phyloP scores from a whole-genome alignment of 1,140 invertebrate genomes.

The Colletes gigas region DNA sequence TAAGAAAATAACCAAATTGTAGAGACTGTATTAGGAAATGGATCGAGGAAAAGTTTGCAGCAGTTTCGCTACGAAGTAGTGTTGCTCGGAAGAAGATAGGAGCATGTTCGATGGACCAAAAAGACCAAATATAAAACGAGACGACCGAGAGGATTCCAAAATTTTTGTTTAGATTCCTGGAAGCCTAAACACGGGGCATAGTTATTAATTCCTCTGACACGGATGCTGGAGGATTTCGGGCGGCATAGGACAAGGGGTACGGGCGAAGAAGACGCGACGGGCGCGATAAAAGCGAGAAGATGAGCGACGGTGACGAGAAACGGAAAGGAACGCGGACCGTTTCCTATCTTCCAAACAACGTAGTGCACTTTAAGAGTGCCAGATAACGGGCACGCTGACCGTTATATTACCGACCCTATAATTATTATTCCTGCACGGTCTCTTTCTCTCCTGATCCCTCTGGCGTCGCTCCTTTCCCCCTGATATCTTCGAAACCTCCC shows the following conservation, averaged over 20 bases:
- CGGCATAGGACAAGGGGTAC: not conserved
- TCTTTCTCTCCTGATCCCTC: not conserved
- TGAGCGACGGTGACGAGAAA: constrained; percentile 70
- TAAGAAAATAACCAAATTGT: too few species aligned
- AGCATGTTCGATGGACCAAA: too few species aligned
- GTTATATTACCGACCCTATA: constrained; percentile 76
- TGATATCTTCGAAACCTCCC: constrained; percentile 38
- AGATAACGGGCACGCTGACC: constrained; percentile 74
- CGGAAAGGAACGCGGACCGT: constrained; percentile 43
- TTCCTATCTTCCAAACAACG: constrained; percentile 74
- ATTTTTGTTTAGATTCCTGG: too few species aligned
- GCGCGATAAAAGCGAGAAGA: constrained; percentile 59
- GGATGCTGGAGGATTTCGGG: constrained; percentile 14
- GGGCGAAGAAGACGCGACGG: constrained; percentile 10
- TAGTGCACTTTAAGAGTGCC: constrained; percentile 75
- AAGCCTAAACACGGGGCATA: too few species aligned
- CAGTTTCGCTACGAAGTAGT: too few species aligned
- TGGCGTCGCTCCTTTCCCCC: constrained; percentile 29
- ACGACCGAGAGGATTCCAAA: too few species aligned
- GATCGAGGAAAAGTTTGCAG: too few species aligned
- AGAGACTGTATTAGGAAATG: too few species aligned
- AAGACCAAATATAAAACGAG: too few species aligned
- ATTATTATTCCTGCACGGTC: constrained; percentile 77
- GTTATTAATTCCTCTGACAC: not conserved
- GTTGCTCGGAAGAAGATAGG: too few species aligned